phyloP scores from a whole-genome alignment of 2,113 vertebrate genomes.

The Bucco capensis region DNA sequence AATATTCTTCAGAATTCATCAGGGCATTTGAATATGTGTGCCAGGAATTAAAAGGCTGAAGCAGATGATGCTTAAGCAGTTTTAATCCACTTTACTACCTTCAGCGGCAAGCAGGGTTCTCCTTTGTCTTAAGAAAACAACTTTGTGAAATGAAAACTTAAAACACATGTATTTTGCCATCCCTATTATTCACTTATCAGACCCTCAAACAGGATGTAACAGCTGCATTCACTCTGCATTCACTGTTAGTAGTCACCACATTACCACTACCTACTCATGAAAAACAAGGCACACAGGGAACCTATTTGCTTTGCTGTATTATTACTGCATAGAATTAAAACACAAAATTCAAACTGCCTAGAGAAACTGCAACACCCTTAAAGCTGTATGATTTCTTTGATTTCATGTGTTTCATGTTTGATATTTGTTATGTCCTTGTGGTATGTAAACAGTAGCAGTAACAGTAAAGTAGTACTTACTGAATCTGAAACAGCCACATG shows the following conservation, averaged over 20 bases:
- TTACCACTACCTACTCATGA: not conserved
- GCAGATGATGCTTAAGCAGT: not conserved
- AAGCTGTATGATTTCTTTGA: not conserved
- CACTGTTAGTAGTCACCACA: not conserved
- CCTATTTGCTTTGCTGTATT: not conserved
- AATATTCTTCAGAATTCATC: not conserved
- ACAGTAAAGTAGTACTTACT: constrained; percentile 74
- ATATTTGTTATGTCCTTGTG: not conserved
- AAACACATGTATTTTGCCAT: not conserved
- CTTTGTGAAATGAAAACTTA: not conserved
- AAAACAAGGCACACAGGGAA: not conserved
- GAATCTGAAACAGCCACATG: constrained; percentile 95
- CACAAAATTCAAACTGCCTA: not conserved
- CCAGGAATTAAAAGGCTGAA: not conserved
- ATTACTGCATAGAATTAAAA: not conserved
- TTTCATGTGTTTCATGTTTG: not conserved
- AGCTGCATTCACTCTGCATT: not conserved
- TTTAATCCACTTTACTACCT: not conserved
- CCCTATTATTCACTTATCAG: not conserved
- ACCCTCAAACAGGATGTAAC: not conserved
- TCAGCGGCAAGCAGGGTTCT: not conserved
- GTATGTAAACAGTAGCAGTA: not conserved
- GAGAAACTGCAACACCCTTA: not conserved
- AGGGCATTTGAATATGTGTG: not conserved
- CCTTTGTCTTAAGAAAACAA: not conserved